These are phyloP conservation scores for Octonoba sinensis DNA, from an alignment of 2,888 invertebrate genomes.

Conservation along the genomic window DNA sequence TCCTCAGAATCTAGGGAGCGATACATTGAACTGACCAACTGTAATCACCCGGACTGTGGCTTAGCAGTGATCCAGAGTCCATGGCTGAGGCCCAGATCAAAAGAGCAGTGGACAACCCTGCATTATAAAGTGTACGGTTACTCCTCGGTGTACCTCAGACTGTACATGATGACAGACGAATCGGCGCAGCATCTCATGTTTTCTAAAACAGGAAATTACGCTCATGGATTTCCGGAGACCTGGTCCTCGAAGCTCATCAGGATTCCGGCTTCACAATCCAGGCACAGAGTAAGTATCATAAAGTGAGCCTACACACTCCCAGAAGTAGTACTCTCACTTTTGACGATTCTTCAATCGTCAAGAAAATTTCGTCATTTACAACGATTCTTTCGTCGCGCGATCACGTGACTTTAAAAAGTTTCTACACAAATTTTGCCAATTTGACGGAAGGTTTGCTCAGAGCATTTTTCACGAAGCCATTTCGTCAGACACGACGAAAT, in stretches of 20 bases:
- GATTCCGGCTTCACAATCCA: background rate
- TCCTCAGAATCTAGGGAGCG: background rate
- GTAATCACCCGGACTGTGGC: slow-evolving; percentile 18
- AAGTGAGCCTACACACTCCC: no score
- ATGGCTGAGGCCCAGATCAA: slow-evolving; percentile 16
- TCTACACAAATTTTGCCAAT: no score
- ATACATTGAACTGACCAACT: slow-evolving; percentile 17
- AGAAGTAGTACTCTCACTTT: no score
- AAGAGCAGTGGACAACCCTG: background rate
- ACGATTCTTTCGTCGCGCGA: no score
- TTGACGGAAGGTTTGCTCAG: no score
- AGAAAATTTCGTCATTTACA: no score
- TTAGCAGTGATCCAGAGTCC: slow-evolving; percentile 17
- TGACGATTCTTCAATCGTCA: no score
- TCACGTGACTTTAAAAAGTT: no score
- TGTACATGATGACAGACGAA: slow-evolving; percentile 19
- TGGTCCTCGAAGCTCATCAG: background rate
- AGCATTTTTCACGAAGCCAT: no score
- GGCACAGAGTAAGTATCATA: slow-evolving; percentile 21
- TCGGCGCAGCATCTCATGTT: slow-evolving; percentile 1
- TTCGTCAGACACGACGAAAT: no score
- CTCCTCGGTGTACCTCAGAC: slow-evolving; percentile 12
- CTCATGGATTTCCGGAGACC: background rate
- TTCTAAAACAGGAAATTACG: slow-evolving; percentile 28
- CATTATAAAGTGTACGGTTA: slow-evolving; percentile 35